Conservation (phyloP, 2,797 vertebrate species). For the Cossypha polioptera region DNA sequence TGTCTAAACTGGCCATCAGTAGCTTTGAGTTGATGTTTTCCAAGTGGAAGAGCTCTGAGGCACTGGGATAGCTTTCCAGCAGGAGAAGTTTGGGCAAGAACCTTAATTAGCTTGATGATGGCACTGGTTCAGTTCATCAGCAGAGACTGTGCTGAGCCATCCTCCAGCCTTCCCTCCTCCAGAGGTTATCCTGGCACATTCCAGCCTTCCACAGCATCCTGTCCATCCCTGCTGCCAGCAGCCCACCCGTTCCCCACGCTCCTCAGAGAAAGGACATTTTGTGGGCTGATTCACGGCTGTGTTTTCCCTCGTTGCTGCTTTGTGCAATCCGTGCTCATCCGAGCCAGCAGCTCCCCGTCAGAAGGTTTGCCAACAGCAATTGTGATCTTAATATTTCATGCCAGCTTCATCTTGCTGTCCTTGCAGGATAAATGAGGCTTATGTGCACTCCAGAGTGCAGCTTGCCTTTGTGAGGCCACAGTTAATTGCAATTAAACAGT, state of each 20-base stretch:
- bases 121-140: background rate
- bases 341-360: constrained; percentile 41
- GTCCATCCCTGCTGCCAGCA: background rate
- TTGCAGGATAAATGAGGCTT: constrained; percentile 38
- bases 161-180: background rate
- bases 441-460: background rate
- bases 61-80: background rate
- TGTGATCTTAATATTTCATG: constrained; percentile 67
- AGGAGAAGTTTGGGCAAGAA: constrained; percentile 52
- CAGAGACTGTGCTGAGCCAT: background rate
- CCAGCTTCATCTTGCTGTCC: constrained; percentile 63
- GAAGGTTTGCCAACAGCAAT: constrained; percentile 68
- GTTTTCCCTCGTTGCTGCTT: constrained; percentile 25
- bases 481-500: constrained; percentile 28
- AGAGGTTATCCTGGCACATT: background rate
- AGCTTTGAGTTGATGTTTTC: background rate
- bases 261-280: background rate
- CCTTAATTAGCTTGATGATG: constrained; percentile 4
- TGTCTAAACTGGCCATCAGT: constrained; percentile 47
- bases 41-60: constrained; percentile 11
- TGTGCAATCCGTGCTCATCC: constrained; percentile 36
- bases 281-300: constrained; percentile 11
- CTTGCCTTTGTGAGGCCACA: background rate
- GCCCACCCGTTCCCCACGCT: background rate
- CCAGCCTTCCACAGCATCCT: background rate